phyloP scores from a whole-genome alignment of 1,140 invertebrate genomes.

The Mycetomoellerius zeteki region DNA sequence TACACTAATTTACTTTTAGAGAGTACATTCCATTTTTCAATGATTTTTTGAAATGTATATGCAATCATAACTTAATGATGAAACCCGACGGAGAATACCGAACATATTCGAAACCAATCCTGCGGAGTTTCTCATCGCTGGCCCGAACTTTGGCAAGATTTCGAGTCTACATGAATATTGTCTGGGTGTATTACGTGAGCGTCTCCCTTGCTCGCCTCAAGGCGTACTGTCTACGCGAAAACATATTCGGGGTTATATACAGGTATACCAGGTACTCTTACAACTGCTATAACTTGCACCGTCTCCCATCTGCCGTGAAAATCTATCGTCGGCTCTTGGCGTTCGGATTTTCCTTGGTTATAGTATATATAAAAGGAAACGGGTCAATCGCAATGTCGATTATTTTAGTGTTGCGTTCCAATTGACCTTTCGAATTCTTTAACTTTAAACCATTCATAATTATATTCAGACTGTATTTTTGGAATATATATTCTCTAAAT shows the following conservation, averaged over 20 bases:
- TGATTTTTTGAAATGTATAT: background rate
- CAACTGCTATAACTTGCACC: constrained; percentile 29
- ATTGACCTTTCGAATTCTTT: constrained; percentile 32
- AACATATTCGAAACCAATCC: constrained; percentile 65
- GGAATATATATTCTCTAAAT: constrained; percentile 2
- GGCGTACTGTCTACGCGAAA: constrained; percentile 67
- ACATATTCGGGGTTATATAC: constrained; percentile 43
- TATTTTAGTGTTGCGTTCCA: background rate
- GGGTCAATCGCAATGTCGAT: background rate
- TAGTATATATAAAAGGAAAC: constrained; percentile 20
- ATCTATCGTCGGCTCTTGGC: constrained; percentile 44
- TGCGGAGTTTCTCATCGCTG: constrained; percentile 63
- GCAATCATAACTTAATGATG: constrained; percentile 53
- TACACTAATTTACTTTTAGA: too few relatives aligned
- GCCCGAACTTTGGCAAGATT: constrained; percentile 73
- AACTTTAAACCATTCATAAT: constrained; percentile 19
- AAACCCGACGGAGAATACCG: constrained; percentile 24
- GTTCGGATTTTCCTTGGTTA: background rate
- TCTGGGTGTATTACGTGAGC: constrained; percentile 30
- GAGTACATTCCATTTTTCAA: background rate
- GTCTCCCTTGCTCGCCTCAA: constrained; percentile 36
- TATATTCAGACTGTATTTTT: background rate
- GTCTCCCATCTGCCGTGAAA: constrained; percentile 53
- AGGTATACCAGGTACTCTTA: background rate
- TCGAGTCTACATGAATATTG: constrained; percentile 65